These are phyloP conservation scores for Artemia sp. DNA, from an alignment of 2,888 invertebrate species.

Conservation along the genomic window DNA sequence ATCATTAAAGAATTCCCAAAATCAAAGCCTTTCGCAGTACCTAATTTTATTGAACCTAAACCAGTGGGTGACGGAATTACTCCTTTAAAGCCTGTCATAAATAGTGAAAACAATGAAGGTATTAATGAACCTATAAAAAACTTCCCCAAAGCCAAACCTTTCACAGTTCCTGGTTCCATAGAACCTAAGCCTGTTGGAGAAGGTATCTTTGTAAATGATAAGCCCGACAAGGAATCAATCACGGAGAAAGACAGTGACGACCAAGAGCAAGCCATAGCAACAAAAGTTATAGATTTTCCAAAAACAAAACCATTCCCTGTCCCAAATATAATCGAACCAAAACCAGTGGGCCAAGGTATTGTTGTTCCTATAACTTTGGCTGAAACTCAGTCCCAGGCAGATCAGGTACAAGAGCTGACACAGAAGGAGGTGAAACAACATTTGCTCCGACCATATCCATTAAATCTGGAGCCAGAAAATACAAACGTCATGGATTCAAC, in stretches of 20 bases:
- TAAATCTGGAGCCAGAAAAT: too few relatives aligned
- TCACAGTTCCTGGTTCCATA: background rate
- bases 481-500: too few relatives aligned
- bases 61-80: background rate
- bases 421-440: too few relatives aligned
- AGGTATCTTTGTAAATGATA: background rate
- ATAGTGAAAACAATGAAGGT: background rate
- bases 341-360: too few relatives aligned
- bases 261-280: too few relatives aligned
- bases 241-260: too few relatives aligned
- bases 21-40: constrained; percentile 12
- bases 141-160: background rate
- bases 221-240: too few relatives aligned
- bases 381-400: too few relatives aligned
- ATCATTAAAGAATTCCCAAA: background rate
- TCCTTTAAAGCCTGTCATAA: background rate
- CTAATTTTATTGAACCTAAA: background rate
- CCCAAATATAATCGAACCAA: too few relatives aligned
- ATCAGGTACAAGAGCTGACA: too few relatives aligned
- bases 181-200: background rate
- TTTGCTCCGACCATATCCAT: too few relatives aligned
- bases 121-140: background rate
- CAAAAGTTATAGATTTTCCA: background rate
- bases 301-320: background rate
- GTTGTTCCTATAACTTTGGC: too few relatives aligned